Evolutionary conservation across 2,113 vertebrate species (phyloP).

Genomic region (Xiphias gladius): DNA sequence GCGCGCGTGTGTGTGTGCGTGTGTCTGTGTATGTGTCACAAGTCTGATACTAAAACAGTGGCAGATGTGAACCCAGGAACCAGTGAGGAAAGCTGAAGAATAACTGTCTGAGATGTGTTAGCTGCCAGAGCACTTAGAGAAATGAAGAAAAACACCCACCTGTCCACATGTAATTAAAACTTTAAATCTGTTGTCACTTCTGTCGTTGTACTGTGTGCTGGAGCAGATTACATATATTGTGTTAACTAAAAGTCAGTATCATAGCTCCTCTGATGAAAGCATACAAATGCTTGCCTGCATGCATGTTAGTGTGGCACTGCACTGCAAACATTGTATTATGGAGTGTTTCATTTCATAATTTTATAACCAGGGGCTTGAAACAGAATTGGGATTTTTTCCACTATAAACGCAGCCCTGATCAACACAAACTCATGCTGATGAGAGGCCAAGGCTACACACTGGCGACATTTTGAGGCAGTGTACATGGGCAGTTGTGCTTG

Average conservation of each 20-base stretch:
- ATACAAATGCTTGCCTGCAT: conserved; percentile 14
- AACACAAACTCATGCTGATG: conserved; percentile 33
- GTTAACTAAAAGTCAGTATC: conserved; percentile 15
- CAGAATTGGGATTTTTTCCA: conserved; percentile 33
- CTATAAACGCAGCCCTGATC: conserved; percentile 34
- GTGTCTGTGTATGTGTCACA: conserved; percentile 25
- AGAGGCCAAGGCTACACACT: conserved; percentile 12
- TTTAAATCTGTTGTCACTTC: neutral
- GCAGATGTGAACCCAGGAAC: conserved; percentile 23
- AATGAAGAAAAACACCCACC: neutral
- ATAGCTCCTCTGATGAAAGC: conserved; percentile 30
- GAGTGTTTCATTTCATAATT: conserved; percentile 53
- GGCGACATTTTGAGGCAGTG: conserved; percentile 16
- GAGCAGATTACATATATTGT: neutral
- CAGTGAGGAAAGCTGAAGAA: neutral
- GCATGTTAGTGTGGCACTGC: neutral
- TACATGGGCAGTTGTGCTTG: neutral
- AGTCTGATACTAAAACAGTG: conserved; percentile 27
- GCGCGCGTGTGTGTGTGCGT: neutral
- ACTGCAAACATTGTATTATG: conserved; percentile 39
- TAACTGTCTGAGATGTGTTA: conserved; percentile 14
- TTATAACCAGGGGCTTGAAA: conserved; percentile 34
- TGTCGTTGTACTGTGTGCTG: neutral
- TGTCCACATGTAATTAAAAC: conserved; percentile 13
- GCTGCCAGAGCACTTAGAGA: conserved; percentile 19